A percentile compares a stretch with the other conserved stretches of the same genome.
Conservation (phyloP, 1,140 invertebrate species). For the Dendroctonus ponderosae region DNA sequence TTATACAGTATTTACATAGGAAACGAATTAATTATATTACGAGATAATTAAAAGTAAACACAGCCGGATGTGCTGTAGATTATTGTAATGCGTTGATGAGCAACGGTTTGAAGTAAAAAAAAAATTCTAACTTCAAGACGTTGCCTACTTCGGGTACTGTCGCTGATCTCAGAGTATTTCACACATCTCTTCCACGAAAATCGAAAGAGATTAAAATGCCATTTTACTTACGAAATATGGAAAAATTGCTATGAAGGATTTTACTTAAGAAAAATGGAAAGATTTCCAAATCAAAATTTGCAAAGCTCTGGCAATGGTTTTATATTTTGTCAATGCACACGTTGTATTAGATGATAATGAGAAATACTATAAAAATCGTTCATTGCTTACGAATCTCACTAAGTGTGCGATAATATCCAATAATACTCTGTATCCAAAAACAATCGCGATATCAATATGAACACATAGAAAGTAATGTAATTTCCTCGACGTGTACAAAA, state of each 20-base stretch:
- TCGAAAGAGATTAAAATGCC: background rate
- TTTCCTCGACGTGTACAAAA: too few species aligned
- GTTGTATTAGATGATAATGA: background rate
- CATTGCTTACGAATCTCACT: background rate
- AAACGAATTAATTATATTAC: background rate
- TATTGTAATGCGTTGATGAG: constrained; percentile 1
- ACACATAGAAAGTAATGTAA: too few species aligned
- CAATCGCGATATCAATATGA: too few species aligned
- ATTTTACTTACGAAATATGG: background rate
- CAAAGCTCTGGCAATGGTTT: background rate
- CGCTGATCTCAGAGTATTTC: background rate
- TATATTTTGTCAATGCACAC: background rate
- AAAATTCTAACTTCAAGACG: background rate
- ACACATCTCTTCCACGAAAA: background rate
- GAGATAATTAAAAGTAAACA: constrained; percentile 16
- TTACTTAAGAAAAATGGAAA: too few species aligned
- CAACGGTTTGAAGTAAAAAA: background rate
- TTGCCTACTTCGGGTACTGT: background rate
- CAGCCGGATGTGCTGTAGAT: constrained; percentile 20
- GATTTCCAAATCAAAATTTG: too few species aligned
- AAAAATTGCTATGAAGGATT: background rate
- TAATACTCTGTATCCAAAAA: too few species aligned
- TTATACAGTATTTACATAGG: constrained; percentile 16
- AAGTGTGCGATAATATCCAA: too few species aligned
- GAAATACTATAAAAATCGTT: background rate